These are phyloP conservation scores for Pararge aegeria DNA, from an alignment of 1,140 invertebrate species.

Conservation along the genomic window DNA sequence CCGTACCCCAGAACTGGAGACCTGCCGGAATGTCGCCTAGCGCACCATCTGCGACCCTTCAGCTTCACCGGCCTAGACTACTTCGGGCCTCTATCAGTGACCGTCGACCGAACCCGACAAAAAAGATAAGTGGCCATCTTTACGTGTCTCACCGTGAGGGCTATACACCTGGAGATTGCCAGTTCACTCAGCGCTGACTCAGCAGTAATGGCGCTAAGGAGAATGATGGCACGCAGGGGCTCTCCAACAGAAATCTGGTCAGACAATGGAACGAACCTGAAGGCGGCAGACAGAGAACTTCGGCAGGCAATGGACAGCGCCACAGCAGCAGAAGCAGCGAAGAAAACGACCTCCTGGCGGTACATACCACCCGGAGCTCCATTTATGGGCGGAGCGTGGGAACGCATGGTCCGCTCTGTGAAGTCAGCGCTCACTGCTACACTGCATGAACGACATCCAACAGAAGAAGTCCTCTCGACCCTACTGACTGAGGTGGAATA, in stretches of 20 bases:
- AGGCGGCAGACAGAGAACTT: constrained; percentile 14
- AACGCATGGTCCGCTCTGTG: neutral
- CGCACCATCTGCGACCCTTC: constrained; percentile 34
- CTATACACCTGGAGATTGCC: constrained; percentile 27
- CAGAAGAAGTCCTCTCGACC: neutral
- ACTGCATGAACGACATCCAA: neutral
- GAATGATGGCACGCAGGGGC: constrained; percentile 66
- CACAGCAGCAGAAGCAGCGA: constrained; percentile 7
- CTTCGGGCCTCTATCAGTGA: constrained; percentile 30
- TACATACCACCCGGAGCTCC: constrained; percentile 49
- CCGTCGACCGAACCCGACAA: constrained; percentile 32
- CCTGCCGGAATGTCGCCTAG: neutral
- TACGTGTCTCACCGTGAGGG: constrained; percentile 28
- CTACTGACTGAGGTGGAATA: neutral
- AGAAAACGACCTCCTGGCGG: constrained; percentile 38
- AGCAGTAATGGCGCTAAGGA: constrained; percentile 51
- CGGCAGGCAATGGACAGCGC: neutral
- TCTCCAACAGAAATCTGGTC: constrained; percentile 38
- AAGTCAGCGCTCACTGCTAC: neutral
- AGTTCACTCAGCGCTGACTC: constrained; percentile 39
- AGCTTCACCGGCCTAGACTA: constrained; percentile 21
- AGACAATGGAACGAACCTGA: constrained; percentile 46
- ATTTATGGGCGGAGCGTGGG: neutral
- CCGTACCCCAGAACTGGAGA: neutral
- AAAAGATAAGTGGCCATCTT: constrained; percentile 61